Percentiles rank a stretch among this genome's conserved stretches.
Conservation (phyloP, 2,113 vertebrate genomes). For the Xyrauchen texanus region DNA sequence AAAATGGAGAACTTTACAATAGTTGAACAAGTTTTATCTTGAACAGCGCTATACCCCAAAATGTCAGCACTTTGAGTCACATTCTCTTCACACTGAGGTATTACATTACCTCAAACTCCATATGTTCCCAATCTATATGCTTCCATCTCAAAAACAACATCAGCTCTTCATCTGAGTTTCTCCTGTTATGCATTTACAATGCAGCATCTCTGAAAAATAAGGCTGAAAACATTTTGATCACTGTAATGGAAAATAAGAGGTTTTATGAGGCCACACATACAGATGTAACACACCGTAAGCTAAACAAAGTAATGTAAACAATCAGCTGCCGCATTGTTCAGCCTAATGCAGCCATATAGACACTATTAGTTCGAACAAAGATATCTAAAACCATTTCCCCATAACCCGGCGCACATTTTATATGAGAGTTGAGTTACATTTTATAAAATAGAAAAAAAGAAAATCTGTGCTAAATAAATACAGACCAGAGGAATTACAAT, state of each 20-base stretch:
- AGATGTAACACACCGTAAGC: conserved; percentile 39
- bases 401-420: conserved; percentile 12
- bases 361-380: conserved; percentile 16
- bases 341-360: conserved; percentile 31
- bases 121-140: background rate
- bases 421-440: conserved; percentile 34
- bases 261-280: conserved; percentile 45
- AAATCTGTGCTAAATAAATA: conserved; percentile 44
- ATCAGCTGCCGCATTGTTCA: conserved; percentile 11
- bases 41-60: background rate
- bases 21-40: background rate
- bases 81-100: no score
- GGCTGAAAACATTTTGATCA: conserved; percentile 27
- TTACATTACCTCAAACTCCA: no score
- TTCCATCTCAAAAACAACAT: background rate
- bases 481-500: conserved; percentile 19
- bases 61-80: background rate
- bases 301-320: conserved; percentile 29
- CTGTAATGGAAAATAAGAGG: conserved; percentile 31
- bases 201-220: conserved; percentile 16
- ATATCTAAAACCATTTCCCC: conserved; percentile 35
- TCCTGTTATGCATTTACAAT: background rate
- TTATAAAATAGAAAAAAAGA: conserved; percentile 41
- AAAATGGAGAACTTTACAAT: conserved; percentile 16
- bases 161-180: background rate